These are phyloP conservation scores for Mormoops blainvillei DNA, from an alignment of 2,113 vertebrate species.

Conservation along the genomic window DNA sequence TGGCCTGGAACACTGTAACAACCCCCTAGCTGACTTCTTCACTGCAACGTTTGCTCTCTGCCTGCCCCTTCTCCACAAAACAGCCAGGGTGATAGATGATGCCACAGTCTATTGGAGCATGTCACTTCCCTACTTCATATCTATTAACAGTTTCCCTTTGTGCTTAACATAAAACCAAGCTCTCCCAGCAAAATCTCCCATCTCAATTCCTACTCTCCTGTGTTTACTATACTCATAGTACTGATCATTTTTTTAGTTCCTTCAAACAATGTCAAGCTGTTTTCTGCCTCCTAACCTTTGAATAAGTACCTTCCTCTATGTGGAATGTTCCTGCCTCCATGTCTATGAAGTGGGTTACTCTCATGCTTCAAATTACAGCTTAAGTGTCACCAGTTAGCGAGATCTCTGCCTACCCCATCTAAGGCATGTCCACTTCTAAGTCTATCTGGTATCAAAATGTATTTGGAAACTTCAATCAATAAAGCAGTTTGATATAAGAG, in stretches of 20 bases:
- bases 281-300: background rate
- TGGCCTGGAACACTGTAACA: background rate
- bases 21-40: background rate
- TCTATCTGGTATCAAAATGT: background rate
- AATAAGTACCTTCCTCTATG: background rate
- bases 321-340: background rate
- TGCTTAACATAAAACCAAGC: background rate
- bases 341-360: background rate
- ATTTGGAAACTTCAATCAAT: background rate
- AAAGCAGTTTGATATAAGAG: background rate
- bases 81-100: background rate
- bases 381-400: background rate
- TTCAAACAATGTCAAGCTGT: background rate
- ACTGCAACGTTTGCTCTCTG: background rate
- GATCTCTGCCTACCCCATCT: background rate
- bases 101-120: background rate
- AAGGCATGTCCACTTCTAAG: background rate
- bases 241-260: background rate
- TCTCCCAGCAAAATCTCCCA: background rate
- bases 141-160: background rate
- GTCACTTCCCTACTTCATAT: background rate
- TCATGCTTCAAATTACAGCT: background rate
- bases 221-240: background rate
- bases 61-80: background rate
- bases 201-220: background rate